Evolutionary conservation across 2,797 vertebrate genomes (phyloP).

Genomic region (Malacoctenus gilli): DNA sequence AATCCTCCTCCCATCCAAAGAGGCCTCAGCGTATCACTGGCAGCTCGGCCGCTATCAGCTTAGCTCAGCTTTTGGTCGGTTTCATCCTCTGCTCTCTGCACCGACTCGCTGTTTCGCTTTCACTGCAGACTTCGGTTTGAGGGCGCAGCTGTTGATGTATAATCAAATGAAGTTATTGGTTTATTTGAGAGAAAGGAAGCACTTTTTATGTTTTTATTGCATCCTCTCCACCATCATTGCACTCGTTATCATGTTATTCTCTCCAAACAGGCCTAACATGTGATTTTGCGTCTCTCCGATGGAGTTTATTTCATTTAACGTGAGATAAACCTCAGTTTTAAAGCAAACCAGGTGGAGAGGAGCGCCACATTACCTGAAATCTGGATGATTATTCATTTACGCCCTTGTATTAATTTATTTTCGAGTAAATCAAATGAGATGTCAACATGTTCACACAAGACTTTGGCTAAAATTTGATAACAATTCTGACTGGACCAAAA

Average conservation of each 20-base stretch:
- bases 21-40: conserved; percentile 52
- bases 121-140: conserved; percentile 16
- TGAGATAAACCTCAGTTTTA: too few species aligned
- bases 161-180: not conserved
- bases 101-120: conserved; percentile 18
- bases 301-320: too few species aligned
- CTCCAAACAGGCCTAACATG: too few species aligned
- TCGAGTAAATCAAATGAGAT: too few species aligned
- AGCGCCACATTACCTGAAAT: too few species aligned
- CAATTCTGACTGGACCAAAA: conserved; percentile 19
- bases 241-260: too few species aligned
- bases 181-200: too few species aligned
- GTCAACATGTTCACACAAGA: not conserved
- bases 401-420: too few species aligned
- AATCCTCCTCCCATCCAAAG: conserved; percentile 55
- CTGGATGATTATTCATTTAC: too few species aligned
- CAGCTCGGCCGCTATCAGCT: conserved; percentile 43
- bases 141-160: not conserved
- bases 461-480: not conserved
- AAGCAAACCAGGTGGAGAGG: too few species aligned
- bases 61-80: conserved; percentile 46
- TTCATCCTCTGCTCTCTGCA: conserved; percentile 32
- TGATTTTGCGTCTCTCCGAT: too few species aligned
- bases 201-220: not conserved
- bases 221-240: too few species aligned